Base-by-base conservation (phyloP, 2,888 invertebrate species). In the Geophilus truncorum region DNA sequence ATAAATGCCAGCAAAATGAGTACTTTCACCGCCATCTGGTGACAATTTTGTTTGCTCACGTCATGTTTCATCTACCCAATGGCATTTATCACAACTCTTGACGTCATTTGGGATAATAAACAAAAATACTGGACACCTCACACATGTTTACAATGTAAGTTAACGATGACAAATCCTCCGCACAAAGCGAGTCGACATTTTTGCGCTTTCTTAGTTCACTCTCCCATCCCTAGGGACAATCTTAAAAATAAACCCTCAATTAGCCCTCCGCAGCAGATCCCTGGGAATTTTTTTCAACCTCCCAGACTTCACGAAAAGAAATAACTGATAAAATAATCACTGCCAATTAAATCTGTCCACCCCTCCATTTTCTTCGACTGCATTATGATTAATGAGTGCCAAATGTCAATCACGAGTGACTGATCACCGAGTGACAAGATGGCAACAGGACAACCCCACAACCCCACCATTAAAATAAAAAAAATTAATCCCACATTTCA, bases 11-110 rank as follows among this genome's bases (percentile, higher is more conserved):
- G 23, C 21, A 62, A 62, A 62, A 62, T 62, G 57, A 62, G 57
- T 62, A 62, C 57, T 62, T 62, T 23, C 15, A 62, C 57, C 57
- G 57, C 57, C 57, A 62, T 62, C 57, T 62, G 57, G 57, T 18
- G 57, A 62, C 57, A 62, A 62, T 62, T 62, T 62, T 62, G 57
- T 62, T 62, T 62, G 57, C 57, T 62, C 57, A 62, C 57, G 57
- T 62, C 57, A 62, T 62, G 57, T 62, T 62, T 62, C 57, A 62
- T 62, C 57, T 21, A 62, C 57, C 57, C 57, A 62, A 62, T 62
- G 57, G 57, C 57, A 62, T 62, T 62, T 62, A 62, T 62, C 57
- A 62, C 57, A 62, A 62, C 57, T 62, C 57, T 62, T 62, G 57
- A 62, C 57, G 57, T 62, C 57, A 62, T 62, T 62, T 62, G 23